A percentile compares a stretch with the other conserved stretches of the same genome.
These are phyloP conservation scores for Schizopygopsis pylzovi DNA, from an alignment of 2,797 vertebrate genomes.

Conservation along the genomic window DNA sequence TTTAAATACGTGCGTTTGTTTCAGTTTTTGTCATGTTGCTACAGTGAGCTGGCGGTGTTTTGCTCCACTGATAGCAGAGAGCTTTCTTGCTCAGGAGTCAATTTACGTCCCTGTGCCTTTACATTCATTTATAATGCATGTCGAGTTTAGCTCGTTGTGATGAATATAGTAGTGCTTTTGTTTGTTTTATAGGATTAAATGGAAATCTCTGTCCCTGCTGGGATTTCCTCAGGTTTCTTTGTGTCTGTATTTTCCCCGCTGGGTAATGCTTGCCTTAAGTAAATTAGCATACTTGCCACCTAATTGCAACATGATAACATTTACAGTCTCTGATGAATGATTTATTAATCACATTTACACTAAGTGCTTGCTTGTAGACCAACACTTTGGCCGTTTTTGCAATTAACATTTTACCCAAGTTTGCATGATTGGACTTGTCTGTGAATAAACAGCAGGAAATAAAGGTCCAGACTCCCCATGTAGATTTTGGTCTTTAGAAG, in stretches of 20 bases:
- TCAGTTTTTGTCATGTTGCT: slow-evolving; percentile 23
- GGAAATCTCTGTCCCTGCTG: slow-evolving; percentile 20
- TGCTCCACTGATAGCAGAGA: background rate
- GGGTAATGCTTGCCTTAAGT: background rate
- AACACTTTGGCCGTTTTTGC: background rate
- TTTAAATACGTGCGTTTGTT: background rate
- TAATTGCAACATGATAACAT: slow-evolving; percentile 12
- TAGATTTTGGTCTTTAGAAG: background rate
- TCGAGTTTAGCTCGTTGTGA: background rate
- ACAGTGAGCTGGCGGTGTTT: background rate
- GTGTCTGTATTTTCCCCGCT: slow-evolving; percentile 30
- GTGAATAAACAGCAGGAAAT: background rate
- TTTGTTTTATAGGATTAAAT: slow-evolving; percentile 34
- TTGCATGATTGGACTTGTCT: background rate
- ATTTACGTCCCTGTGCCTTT: slow-evolving; percentile 16
- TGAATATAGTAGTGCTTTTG: slow-evolving; percentile 13
- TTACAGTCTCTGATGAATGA: slow-evolving; percentile 11
- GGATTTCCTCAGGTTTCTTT: slow-evolving; percentile 20
- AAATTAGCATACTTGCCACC: slow-evolving; percentile 1
- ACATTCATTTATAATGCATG: slow-evolving; percentile 44
- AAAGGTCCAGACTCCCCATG: background rate
- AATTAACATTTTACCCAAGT: background rate
- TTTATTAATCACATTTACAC: slow-evolving; percentile 33
- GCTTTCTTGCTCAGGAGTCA: background rate
- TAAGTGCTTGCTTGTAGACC: slow-evolving; percentile 10